Evolutionary conservation across 2,888 invertebrate species (phyloP).

Genomic region (Leucophora obtusa): DNA sequence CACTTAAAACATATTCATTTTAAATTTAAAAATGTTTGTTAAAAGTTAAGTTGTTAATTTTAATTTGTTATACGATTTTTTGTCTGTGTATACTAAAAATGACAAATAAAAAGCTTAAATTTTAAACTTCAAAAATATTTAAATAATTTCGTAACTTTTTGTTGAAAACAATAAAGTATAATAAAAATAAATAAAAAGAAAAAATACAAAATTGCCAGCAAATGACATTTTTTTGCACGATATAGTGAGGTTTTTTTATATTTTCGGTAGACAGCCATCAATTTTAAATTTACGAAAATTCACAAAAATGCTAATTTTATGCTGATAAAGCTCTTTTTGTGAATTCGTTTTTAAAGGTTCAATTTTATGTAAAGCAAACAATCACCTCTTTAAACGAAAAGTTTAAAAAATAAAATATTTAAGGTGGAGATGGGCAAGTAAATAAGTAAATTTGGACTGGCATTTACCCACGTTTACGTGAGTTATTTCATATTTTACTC

Average conservation of each 20-base stretch:
- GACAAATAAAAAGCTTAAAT: neutral
- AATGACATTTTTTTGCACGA: constrained; percentile 49
- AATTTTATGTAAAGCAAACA: constrained; percentile 45
- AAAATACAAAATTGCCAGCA: constrained; percentile 25
- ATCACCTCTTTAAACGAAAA: constrained; percentile 38
- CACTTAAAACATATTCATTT: too few relatives aligned
- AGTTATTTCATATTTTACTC: too few relatives aligned
- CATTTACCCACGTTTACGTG: too few relatives aligned
- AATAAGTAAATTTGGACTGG: too few relatives aligned
- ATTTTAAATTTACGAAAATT: constrained; percentile 17
- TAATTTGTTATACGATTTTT: too few relatives aligned
- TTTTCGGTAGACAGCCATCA: constrained; percentile 37
- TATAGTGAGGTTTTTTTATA: constrained; percentile 14
- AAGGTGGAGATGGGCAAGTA: too few relatives aligned
- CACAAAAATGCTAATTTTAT: constrained; percentile 54
- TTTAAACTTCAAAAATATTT: neutral
- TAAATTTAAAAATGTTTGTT: too few relatives aligned
- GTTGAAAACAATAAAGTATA: neutral
- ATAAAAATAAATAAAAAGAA: constrained; percentile 35
- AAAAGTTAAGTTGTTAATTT: too few relatives aligned
- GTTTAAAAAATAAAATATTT: constrained; percentile 5
- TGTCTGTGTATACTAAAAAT: too few relatives aligned
- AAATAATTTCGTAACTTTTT: neutral
- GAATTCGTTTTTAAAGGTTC: constrained; percentile 21
- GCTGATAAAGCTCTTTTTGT: constrained; percentile 37